Percentiles rank a stretch among this genome's conserved stretches.
These are phyloP conservation scores for Prionace glauca DNA, from an alignment of 2,797 vertebrate genomes.

Conservation along the genomic window DNA sequence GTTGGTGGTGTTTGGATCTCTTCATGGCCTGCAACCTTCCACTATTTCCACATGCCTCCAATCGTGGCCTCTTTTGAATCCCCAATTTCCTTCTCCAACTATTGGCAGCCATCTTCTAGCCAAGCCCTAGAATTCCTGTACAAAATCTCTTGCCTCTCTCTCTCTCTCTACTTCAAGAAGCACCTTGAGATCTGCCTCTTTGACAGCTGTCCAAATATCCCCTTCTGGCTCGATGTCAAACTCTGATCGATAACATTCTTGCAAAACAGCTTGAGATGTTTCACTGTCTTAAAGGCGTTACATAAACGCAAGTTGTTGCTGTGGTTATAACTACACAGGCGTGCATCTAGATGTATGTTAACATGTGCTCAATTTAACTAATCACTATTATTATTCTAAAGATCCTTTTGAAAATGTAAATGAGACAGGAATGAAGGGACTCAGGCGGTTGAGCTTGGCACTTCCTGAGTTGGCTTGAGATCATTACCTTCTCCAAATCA, in stretches of 20 bases:
- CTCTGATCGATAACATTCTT: neutral
- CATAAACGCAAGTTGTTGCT: neutral
- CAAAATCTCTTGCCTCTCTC: neutral
- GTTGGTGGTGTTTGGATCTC: neutral
- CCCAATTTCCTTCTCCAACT: neutral
- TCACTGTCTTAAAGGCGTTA: neutral
- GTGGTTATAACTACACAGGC: neutral
- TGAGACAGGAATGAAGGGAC: neutral
- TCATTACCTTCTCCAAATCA: neutral
- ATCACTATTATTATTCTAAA: neutral
- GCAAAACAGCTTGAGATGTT: no score
- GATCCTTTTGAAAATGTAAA: neutral
- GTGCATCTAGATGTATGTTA: neutral
- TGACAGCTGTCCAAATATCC: neutral
- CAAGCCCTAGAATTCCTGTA: neutral
- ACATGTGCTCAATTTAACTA: slow-evolving; percentile 8
- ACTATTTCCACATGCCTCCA: neutral
- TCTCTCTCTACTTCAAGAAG: neutral
- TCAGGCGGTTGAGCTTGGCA: neutral
- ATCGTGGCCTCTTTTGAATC: neutral
- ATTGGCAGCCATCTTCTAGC: neutral
- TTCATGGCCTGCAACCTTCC: neutral
- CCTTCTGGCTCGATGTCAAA: no score
- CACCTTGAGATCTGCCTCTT: neutral
- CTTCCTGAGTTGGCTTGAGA: slow-evolving; percentile 14